Evolutionary conservation across 2,888 invertebrate genomes (phyloP).

Genomic region (Macaria notata): DNA sequence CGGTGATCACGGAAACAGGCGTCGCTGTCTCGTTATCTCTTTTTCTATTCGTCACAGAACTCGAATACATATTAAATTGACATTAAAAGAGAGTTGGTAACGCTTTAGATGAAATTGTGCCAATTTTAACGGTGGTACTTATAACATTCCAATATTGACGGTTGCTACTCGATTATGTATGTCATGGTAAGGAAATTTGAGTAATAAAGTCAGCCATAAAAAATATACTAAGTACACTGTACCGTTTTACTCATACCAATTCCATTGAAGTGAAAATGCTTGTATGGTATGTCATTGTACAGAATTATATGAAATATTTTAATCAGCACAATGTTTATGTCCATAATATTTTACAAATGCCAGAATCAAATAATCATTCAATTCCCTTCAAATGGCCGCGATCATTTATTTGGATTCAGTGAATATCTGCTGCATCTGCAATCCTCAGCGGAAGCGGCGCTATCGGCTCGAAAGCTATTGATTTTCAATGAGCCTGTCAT

Average conservation of each 20-base stretch:
- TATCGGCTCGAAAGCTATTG: conserved; percentile 22
- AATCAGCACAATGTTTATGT: background rate
- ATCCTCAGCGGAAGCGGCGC: conserved; percentile 11
- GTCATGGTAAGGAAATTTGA: conserved; percentile 17
- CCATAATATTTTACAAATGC: background rate
- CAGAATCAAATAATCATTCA: conserved; percentile 3
- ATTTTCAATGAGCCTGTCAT: conserved; percentile 27
- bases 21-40: conserved; percentile 63
- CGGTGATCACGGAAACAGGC: conserved; percentile 65
- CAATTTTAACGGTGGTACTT: conserved; percentile 39
- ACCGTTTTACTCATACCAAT: too few relatives aligned
- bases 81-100: conserved; percentile 51
- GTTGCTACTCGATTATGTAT: conserved; percentile 25
- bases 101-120: conserved; percentile 44
- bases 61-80: conserved; percentile 54
- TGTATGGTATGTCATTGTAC: too few relatives aligned
- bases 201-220: too few relatives aligned
- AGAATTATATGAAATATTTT: too few relatives aligned
- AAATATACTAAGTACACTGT: too few relatives aligned
- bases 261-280: too few relatives aligned
- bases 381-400: conserved; percentile 11
- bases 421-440: conserved; percentile 14
- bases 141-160: conserved; percentile 40
- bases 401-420: conserved; percentile 14
- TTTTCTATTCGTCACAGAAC: conserved; percentile 63